Evolutionary conservation across 2,888 invertebrate genomes (phyloP), one percentile per base, ranked within the genome.

Genomic region (Neoscelio sp.): DNA sequence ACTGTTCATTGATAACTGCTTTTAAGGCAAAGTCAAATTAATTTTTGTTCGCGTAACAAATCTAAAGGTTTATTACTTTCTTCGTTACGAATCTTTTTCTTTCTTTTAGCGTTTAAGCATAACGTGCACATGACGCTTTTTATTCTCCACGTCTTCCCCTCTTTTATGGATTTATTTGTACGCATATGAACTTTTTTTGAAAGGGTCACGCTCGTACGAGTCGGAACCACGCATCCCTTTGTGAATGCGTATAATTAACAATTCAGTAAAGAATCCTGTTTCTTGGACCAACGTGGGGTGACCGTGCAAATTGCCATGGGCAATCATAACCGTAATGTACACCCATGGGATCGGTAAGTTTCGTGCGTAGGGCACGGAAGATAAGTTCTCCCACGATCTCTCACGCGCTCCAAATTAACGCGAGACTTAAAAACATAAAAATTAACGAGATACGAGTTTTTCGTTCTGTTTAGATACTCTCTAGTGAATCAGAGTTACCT

Each of bases 281-380:
- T 50, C 13, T 13, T 6, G 13, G 15, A 28, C 30, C 13, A 17
- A 67, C 82, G 78, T 80, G 83, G 80, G 80, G 81, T 77, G 76
- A 30, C 70, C 81, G 78, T 79, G 82, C 82, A 79, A 82, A 80
- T 82, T 78, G 80, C 74, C 80, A 78, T 71, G 73, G 77, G 75
- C 46, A 60, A 50, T 50, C 50, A 30, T 50, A 50, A 13, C 30
- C 50, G 50, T 15, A 30, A 15, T 10, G 10, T 48, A 48, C 46
- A 26, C 46, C 46, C 46, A 48, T 48, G 46, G 46, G 46, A 48
- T 48, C 17, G n/a, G 38, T 38, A 38, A 38, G 13, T 6, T 12
- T 48, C 13, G 17, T 26, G 26, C 26, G 17, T 26, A 26, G 46
- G 46, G 46, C 26, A 23, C 12, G 7, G 10, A 18, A 12, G 13